phyloP scores from a whole-genome alignment of 2,113 vertebrate genomes.

The Dicerorhinus sumatrensis region DNA sequence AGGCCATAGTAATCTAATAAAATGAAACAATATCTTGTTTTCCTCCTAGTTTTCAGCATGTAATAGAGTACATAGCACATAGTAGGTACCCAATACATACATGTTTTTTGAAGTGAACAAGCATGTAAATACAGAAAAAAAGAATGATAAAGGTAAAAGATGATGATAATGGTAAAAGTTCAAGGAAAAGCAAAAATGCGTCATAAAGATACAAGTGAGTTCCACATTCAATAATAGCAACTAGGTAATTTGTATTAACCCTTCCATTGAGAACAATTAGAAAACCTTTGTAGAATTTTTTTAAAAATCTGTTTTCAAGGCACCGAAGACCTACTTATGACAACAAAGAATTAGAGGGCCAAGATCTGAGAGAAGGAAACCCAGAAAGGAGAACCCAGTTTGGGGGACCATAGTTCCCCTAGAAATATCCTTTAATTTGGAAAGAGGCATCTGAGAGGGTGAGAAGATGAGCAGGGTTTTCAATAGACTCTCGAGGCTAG shows the following conservation, averaged over 20 bases:
- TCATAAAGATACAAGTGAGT: neutral
- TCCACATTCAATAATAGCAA: neutral
- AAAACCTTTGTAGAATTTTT: neutral
- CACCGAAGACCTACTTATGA: neutral
- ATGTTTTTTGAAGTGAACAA: neutral
- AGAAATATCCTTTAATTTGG: neutral
- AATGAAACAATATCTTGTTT: neutral
- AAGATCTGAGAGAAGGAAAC: neutral
- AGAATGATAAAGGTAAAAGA: neutral
- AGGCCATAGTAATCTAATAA: neutral
- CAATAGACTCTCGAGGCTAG: neutral
- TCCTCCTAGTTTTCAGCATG: neutral
- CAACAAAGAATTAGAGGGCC: neutral
- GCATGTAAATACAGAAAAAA: neutral
- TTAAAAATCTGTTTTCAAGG: neutral
- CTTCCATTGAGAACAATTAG: neutral
- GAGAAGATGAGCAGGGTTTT: neutral
- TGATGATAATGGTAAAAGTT: neutral
- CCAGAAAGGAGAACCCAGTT: neutral
- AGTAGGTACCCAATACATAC: neutral
- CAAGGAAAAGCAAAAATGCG: neutral
- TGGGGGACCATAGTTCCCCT: neutral
- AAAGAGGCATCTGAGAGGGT: neutral
- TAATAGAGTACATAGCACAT: neutral
- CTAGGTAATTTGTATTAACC: neutral